Conservation (phyloP, 2,888 invertebrate species). For the Eupsilia transversa region DNA sequence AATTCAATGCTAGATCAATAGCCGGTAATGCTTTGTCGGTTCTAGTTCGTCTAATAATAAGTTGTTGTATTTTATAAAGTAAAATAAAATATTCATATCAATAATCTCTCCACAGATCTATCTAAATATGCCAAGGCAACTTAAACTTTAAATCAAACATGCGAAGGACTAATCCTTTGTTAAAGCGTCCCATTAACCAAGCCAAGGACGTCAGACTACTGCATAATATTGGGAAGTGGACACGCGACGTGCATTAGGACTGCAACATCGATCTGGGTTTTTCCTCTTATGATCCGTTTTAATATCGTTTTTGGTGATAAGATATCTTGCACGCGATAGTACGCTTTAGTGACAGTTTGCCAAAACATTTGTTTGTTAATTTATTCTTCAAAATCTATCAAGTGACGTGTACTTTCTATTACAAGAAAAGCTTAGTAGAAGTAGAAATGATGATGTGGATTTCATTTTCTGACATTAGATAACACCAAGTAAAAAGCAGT, state of each 20-base stretch:
- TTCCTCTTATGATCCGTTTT: constrained; percentile 52
- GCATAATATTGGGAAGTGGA: constrained; percentile 60
- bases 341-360: background rate
- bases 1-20: constrained; percentile 52
- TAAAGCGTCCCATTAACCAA: constrained; percentile 19
- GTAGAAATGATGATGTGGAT: background rate
- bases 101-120: constrained; percentile 5
- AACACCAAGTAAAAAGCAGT: background rate
- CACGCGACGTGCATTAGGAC: constrained; percentile 75
- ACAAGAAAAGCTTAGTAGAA: background rate
- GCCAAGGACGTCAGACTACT: constrained; percentile 57
- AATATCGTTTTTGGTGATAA: constrained; percentile 2
- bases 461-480: background rate
- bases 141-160: constrained; percentile 40
- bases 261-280: constrained; percentile 69
- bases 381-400: background rate
- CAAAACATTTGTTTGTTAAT: background rate
- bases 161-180: constrained; percentile 43
- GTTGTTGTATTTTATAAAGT: background rate
- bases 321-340: constrained; percentile 4
- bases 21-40: constrained; percentile 25
- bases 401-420: background rate
- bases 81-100: background rate
- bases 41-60: constrained; percentile 14
- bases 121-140: constrained; percentile 41